Evolutionary conservation across 2,888 invertebrate species (phyloP).

Genomic region (Protophormia terraenovae): DNA sequence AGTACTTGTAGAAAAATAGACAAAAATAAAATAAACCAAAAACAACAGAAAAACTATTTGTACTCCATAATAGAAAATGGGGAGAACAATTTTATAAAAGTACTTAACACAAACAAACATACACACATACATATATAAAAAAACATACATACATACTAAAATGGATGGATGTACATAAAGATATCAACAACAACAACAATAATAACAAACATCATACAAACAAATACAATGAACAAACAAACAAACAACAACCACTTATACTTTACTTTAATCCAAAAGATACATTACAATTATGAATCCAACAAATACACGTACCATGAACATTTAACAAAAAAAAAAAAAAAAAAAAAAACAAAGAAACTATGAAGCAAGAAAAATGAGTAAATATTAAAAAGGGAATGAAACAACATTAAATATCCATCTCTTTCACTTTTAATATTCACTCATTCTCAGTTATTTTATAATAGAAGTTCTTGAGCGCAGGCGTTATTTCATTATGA

Average conservation of each 20-base stretch:
- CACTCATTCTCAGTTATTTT: constrained; percentile 6
- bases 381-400: constrained; percentile 23
- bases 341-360: too few species aligned
- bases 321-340: not conserved
- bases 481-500: constrained; percentile 22
- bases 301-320: constrained; percentile 7
- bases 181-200: too few species aligned
- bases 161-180: not conserved
- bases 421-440: constrained; percentile 12
- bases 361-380: not conserved
- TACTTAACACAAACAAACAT: constrained; percentile 43
- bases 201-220: constrained; percentile 37
- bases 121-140: constrained; percentile 1
- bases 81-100: constrained; percentile 65
- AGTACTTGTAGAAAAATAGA: constrained; percentile 55
- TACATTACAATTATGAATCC: constrained; percentile 67
- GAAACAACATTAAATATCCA: not conserved
- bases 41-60: constrained; percentile 53
- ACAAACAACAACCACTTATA: constrained; percentile 59
- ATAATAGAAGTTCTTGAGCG: not conserved
- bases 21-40: constrained; percentile 42
- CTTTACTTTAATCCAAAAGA: constrained; percentile 64
- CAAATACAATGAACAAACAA: constrained; percentile 18
- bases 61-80: constrained; percentile 63
- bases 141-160: not conserved